Conservation (phyloP, 1,140 invertebrate genomes). For the Xylocopa sonorina region DNA sequence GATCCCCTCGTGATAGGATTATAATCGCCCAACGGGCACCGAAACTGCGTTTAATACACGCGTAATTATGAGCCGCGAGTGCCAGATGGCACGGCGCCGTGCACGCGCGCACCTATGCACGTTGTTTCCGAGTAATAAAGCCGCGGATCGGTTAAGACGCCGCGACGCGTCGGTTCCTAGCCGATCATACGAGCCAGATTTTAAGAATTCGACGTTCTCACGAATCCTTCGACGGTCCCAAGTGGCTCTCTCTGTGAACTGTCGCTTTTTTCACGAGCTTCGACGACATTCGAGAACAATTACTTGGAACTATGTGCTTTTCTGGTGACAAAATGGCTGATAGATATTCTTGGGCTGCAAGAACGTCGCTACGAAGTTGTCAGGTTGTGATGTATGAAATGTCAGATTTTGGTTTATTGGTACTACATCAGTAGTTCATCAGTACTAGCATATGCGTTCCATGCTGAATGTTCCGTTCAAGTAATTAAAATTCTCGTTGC, state of each 20-base stretch:
- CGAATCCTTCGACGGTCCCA: slow-evolving; percentile 28
- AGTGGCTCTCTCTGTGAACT: not conserved
- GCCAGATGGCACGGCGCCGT: not conserved
- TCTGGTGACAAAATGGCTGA: slow-evolving; percentile 14
- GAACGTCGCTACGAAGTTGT: too few species aligned
- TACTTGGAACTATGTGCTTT: not conserved
- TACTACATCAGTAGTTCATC: too few species aligned
- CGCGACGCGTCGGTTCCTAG: not conserved
- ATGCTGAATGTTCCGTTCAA: too few species aligned
- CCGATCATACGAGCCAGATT: slow-evolving; percentile 25
- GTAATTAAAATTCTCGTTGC: too few species aligned
- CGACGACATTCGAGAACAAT: slow-evolving; percentile 12
- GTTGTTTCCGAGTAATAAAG: slow-evolving; percentile 30
- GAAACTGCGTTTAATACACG: slow-evolving; percentile 19
- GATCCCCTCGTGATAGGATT: slow-evolving; percentile 1
- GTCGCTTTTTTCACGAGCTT: slow-evolving; percentile 46
- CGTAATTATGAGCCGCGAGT: slow-evolving; percentile 30
- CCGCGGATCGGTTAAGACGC: slow-evolving; percentile 20
- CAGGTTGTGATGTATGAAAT: too few species aligned
- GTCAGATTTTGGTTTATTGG: too few species aligned
- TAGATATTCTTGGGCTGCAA: too few species aligned
- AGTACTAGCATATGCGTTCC: too few species aligned
- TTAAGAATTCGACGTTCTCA: slow-evolving; percentile 52
- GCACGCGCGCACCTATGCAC: too few species aligned
- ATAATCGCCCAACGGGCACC: not conserved